Evolutionary conservation across 2,113 vertebrate species (phyloP).

Genomic region (Carassius auratus): DNA sequence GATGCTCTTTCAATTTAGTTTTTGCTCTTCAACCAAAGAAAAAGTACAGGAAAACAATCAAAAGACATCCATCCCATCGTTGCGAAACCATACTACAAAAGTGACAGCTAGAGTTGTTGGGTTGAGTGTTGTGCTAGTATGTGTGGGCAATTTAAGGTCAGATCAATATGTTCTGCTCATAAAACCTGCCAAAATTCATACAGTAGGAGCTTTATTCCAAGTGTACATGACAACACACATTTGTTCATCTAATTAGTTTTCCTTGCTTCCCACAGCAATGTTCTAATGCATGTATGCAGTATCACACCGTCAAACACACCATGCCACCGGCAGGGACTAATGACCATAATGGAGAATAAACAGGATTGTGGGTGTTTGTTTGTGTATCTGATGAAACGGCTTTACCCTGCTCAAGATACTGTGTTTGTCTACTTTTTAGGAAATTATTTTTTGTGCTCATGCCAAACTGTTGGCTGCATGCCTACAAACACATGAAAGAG

Average conservation of each 20-base stretch:
- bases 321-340: slow-evolving; percentile 15
- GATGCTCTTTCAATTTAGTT: not conserved
- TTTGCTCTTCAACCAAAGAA: too few species aligned
- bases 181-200: slow-evolving; percentile 14
- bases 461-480: not conserved
- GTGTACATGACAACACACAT: slow-evolving; percentile 52
- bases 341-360: slow-evolving; percentile 13
- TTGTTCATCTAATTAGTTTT: slow-evolving; percentile 33
- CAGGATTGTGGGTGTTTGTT: not conserved
- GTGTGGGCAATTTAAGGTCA: too few species aligned
- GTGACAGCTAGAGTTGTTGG: too few species aligned
- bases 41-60: too few species aligned
- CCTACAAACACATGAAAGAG: not conserved
- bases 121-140: too few species aligned
- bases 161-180: not conserved
- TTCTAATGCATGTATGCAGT: not conserved
- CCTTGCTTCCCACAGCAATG: slow-evolving; percentile 1
- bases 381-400: too few species aligned
- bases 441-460: too few species aligned
- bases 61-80: too few species aligned
- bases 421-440: not conserved
- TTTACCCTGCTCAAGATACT: slow-evolving; percentile 3
- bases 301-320: slow-evolving; percentile 27
- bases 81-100: too few species aligned
- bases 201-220: not conserved